A percentile compares a stretch with the other conserved stretches of the same genome.
These are phyloP conservation scores for Ciconia maguari DNA, from an alignment of 2,113 vertebrate genomes.

Conservation along the genomic window DNA sequence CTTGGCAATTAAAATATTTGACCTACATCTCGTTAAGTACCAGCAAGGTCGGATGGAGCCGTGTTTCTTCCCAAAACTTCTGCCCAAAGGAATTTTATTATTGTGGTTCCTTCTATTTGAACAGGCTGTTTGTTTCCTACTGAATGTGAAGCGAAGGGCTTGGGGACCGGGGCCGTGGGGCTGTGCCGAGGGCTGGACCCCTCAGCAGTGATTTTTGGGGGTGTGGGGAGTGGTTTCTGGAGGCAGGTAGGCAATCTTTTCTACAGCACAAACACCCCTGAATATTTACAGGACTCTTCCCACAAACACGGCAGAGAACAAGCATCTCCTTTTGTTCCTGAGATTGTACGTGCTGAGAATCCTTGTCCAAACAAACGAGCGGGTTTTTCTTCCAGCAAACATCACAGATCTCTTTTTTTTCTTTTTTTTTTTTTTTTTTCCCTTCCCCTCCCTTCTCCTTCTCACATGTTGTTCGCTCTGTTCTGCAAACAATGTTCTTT, in stretches of 20 bases:
- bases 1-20: constrained; percentile 39
- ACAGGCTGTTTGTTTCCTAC: neutral
- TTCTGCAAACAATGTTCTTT: constrained; percentile 46
- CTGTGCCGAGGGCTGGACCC: rapidly evolving
- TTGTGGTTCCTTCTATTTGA: neutral
- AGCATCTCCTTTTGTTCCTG: constrained; percentile 16
- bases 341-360: constrained; percentile 47
- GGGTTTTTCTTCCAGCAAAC: constrained; percentile 3
- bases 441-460: neutral
- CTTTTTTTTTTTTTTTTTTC: neutral
- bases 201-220: neutral
- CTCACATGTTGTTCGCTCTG: neutral
- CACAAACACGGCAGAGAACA: neutral
- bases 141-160: neutral
- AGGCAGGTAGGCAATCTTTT: neutral
- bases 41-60: neutral
- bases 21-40: neutral
- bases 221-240: neutral
- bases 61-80: constrained; percentile 21
- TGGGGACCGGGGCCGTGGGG: rapidly evolving
- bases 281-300: constrained; percentile 24
- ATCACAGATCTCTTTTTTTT: neutral
- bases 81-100: neutral
- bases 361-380: constrained; percentile 6
- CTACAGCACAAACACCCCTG: neutral